Evolutionary conservation across 2,888 invertebrate genomes (phyloP).

Genomic region (Unio delphinus): DNA sequence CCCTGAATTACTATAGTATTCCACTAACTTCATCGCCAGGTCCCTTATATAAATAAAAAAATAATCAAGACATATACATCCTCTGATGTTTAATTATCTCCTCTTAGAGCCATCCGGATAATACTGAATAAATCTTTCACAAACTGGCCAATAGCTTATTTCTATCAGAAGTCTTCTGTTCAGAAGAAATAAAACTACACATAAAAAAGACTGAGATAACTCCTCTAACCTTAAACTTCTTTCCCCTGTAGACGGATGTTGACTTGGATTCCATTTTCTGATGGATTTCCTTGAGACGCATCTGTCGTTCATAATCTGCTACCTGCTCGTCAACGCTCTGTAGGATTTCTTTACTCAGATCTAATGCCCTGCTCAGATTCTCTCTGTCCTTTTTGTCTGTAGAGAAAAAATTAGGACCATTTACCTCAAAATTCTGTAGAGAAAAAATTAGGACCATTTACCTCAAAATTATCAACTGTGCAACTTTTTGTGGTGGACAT

Average conservation of each 20-base stretch:
- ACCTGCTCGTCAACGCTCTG: slow-evolving; percentile 94
- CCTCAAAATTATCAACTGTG: no score
- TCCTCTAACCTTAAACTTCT: slow-evolving; percentile 82
- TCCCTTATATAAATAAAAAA: neutral
- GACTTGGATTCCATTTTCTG: slow-evolving; percentile 93
- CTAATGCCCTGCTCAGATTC: slow-evolving; percentile 83
- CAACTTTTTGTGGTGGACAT: no score
- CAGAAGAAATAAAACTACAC: neutral
- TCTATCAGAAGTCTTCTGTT: no score
- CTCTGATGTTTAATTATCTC: neutral
- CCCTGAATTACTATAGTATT: no score
- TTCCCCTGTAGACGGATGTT: slow-evolving; percentile 78
- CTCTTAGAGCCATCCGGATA: no score
- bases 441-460: neutral
- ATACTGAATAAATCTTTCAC: no score
- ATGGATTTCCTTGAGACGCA: slow-evolving; percentile 92
- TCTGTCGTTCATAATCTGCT: slow-evolving; percentile 90
- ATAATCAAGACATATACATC: neutral
- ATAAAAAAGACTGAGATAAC: neutral
- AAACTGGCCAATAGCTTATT: neutral
- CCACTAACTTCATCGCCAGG: no score
- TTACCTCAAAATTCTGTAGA: slow-evolving; percentile 72
- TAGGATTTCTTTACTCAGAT: slow-evolving; percentile 88
- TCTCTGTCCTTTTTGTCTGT: slow-evolving; percentile 86
- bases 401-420: slow-evolving; percentile 6